phyloP scores from a whole-genome alignment of 2,113 vertebrate species.

The Hypanus sabinus region DNA sequence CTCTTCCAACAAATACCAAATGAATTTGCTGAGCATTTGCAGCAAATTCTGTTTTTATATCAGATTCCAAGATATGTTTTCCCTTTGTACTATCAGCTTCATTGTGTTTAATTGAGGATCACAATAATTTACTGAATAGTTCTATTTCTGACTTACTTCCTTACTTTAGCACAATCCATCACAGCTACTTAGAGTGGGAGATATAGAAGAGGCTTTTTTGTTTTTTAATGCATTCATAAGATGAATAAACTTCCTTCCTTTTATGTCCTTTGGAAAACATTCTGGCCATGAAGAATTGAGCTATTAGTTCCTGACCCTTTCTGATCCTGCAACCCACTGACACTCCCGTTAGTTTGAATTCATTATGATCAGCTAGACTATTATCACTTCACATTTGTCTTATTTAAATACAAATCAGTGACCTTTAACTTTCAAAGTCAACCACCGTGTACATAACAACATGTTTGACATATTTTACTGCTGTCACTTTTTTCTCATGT shows the following conservation, averaged over 20 bases:
- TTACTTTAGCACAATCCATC: background rate
- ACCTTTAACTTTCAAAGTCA: constrained; percentile 27
- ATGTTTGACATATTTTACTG: background rate
- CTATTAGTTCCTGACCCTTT: constrained; percentile 33
- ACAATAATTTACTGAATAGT: background rate
- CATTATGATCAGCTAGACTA: constrained; percentile 5
- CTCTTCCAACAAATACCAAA: too few species aligned
- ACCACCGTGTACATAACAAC: background rate
- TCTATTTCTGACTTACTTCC: background rate
- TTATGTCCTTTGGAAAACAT: constrained; percentile 3
- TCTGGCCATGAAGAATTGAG: background rate
- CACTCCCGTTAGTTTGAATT: constrained; percentile 8
- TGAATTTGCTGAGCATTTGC: too few species aligned
- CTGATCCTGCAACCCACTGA: constrained; percentile 8
- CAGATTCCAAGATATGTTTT: too few species aligned
- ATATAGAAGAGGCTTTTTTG: background rate
- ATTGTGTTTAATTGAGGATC: background rate
- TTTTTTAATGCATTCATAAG: background rate
- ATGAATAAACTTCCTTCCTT: constrained; percentile 31
- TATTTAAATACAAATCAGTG: constrained; percentile 27
- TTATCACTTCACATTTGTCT: constrained; percentile 33
- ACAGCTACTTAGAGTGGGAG: background rate
- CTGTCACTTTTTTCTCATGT: constrained; percentile 20
- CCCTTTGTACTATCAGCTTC: too few species aligned
- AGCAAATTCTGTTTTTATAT: too few species aligned